phyloP scores from a whole-genome alignment of 2,113 vertebrate species.

The Sclerurus mexicanus region DNA sequence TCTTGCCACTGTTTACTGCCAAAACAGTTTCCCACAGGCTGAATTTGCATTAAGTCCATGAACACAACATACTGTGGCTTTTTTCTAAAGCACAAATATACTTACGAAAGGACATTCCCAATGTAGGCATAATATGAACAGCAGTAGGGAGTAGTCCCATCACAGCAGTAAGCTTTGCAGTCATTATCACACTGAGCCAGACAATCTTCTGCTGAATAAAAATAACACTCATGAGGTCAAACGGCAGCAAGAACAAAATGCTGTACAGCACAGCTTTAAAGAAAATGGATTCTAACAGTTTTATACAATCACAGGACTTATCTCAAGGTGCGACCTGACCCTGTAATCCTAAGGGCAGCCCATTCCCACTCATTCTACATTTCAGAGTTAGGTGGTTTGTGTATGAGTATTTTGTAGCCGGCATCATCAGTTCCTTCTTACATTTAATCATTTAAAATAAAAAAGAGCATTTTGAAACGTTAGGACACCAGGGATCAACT shows the following conservation, averaged over 20 bases:
- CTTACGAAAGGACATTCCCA: conserved; percentile 93
- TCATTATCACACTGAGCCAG: conserved; percentile 84
- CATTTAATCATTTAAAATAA: neutral
- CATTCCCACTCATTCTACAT: neutral
- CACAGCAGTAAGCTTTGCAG: conserved; percentile 89
- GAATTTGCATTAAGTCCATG: neutral
- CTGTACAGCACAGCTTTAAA: neutral
- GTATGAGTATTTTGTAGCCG: neutral
- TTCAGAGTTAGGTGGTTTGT: neutral
- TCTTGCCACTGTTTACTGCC: neutral
- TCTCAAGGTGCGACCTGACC: neutral
- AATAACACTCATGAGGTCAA: conserved; percentile 16
- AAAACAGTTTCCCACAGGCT: neutral
- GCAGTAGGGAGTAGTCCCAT: conserved; percentile 87
- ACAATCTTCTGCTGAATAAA: conserved; percentile 73
- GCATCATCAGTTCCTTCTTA: neutral
- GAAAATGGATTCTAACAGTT: conserved; percentile 19
- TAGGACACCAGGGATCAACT: neutral
- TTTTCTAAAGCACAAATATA: conserved; percentile 6
- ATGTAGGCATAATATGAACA: conserved; percentile 94
- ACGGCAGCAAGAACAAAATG: neutral
- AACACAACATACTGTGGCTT: neutral
- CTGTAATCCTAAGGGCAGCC: neutral
- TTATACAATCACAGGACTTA: neutral
- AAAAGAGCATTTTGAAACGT: neutral